Base-by-base conservation (phyloP, 2,888 invertebrate species). In the Chironomus riparius region DNA sequence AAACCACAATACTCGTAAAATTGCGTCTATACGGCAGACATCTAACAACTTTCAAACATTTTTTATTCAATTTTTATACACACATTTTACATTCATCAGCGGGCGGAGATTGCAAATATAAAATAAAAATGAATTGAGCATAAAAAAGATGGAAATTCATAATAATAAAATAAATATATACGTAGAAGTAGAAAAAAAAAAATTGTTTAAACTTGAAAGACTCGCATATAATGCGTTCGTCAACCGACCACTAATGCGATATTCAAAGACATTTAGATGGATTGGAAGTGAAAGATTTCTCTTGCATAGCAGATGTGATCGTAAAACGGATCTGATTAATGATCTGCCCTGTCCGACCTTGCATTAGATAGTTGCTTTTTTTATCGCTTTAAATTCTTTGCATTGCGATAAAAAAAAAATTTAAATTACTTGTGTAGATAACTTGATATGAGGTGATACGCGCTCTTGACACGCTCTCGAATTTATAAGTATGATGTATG, bases 371-470 rank as follows among this genome's bases (percentile, higher is more conserved):
- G 21, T 56, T 21, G 21, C 10, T 21, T 22, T 21, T 62, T 21
- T 65, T 65, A 65, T 65, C 65, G 22, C 6, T 62, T 21, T 24
- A 65, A 22, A 65, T 65, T 65, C 65, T 65, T 65, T 21, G 24
- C 65, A 65, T 13, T 65, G 65, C 22, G 65, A 65, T 65, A 65
- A 65, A 65, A 65, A 65, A 65, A 65, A 65, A 65, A 65, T 21
- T 21, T 4, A 65, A 65, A 65, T 24, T 24, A 21, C 21, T 21
- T 22, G 7, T 65, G 21, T 65, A 21, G 38, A 38, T 38, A 38
- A 38, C 38, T 38, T 38, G 38, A 38, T 38, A 38, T 38, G 38
- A 38, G 50, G 50, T 5, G 15, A n/a, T n/a, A 4, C 3, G 13
- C 56, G 18, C n/a, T 56, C 18, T 65, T 22, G 21, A 65, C 65